Percentiles rank a stretch among this genome's conserved stretches.
phyloP scores from a whole-genome alignment of 1,140 invertebrate genomes.

The Pseudomyrmex sp. region DNA sequence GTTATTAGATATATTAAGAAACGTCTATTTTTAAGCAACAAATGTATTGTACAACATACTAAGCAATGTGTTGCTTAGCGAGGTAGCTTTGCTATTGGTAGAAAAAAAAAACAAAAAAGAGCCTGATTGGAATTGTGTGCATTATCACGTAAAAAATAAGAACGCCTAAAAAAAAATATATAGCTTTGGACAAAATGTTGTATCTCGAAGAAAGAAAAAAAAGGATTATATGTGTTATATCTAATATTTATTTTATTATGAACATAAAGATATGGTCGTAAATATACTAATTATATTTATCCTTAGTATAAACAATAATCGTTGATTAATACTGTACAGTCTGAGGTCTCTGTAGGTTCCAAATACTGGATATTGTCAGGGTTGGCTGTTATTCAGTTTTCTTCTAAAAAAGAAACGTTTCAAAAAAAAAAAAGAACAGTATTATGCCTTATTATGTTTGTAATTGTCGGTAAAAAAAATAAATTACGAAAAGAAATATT shows the following conservation, averaged over 20 bases:
- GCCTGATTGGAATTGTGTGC: conserved; percentile 62
- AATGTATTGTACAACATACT: conserved; percentile 29
- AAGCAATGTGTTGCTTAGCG: conserved; percentile 28
- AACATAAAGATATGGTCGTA: conserved; percentile 79
- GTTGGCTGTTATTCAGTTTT: conserved; percentile 84
- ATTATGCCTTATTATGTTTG: conserved; percentile 73
- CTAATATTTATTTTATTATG: conserved; percentile 85
- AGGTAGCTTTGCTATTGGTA: conserved; percentile 14
- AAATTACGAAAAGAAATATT: conserved; percentile 26
- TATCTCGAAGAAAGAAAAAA: conserved; percentile 71
- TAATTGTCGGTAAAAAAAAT: conserved; percentile 71
- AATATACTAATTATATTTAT: conserved; percentile 83
- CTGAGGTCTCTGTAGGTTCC: conserved; percentile 82
- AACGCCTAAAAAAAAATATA: conserved; percentile 69
- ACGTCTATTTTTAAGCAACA: background rate
- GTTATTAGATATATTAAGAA: conserved; percentile 26
- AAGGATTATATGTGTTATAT: conserved; percentile 79
- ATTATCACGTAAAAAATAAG: conserved; percentile 68
- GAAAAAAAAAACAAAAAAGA: background rate
- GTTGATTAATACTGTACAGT: conserved; percentile 85
- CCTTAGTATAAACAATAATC: conserved; percentile 84
- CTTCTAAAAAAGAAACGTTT: conserved; percentile 80
- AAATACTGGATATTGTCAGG: conserved; percentile 82
- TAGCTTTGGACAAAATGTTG: conserved; percentile 67
- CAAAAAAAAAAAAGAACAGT: conserved; percentile 64